Conservation (phyloP, 2,888 invertebrate genomes). For the Drosophila anceps region DNA sequence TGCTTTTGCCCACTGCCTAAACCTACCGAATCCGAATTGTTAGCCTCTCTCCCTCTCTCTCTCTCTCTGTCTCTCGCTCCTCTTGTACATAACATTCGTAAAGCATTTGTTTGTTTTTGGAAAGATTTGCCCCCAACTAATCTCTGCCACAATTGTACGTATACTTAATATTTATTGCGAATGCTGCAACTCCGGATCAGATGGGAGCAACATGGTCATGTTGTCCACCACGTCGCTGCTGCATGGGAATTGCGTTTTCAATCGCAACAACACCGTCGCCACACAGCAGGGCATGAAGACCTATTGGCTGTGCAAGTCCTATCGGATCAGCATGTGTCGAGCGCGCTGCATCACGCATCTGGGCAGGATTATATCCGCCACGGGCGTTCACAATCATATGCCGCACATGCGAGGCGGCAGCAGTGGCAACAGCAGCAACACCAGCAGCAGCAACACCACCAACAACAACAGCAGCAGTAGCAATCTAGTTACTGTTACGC, state of each 20-base stretch:
- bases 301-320: conserved; percentile 86
- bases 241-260: conserved; percentile 85
- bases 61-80: conserved; percentile 6
- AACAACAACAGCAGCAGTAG: conserved; percentile 13
- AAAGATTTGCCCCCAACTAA: conserved; percentile 66
- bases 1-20: conserved; percentile 2
- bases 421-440: conserved; percentile 1
- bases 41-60: conserved; percentile 2
- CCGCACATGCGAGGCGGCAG: conserved; percentile 84
- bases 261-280: conserved; percentile 86
- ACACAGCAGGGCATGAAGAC: conserved; percentile 86
- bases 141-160: conserved; percentile 76
- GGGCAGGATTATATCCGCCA: conserved; percentile 85
- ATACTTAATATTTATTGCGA: conserved; percentile 61
- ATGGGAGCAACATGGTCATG: conserved; percentile 85
- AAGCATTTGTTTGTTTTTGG: conserved; percentile 38
- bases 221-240: conserved; percentile 85
- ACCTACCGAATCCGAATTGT: background rate
- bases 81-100: conserved; percentile 70
- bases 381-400: conserved; percentile 85
- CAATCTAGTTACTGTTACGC: conserved; percentile 36
- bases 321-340: conserved; percentile 85
- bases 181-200: conserved; percentile 56
- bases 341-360: conserved; percentile 85
- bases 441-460: background rate